Evolutionary conservation across 92 coral and sea anemone species (phyloP), one percentile per base, ranked within the genome.

Genomic region (Chrysogorgia sp.): DNA sequence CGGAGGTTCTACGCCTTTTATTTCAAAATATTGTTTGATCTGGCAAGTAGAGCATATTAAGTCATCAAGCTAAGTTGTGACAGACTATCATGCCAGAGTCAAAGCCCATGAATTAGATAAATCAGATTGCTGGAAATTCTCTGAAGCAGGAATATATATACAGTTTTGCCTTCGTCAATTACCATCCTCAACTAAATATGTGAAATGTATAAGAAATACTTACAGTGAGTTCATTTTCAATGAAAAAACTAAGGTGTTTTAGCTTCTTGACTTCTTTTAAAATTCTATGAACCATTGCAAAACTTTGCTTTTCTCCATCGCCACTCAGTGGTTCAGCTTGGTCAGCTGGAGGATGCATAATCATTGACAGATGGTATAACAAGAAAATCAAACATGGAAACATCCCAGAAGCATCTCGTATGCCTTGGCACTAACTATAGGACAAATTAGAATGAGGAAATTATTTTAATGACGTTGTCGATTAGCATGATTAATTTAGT

Each of bases 191-290:
- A n/a, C n/a, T n/a, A n/a, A n/a, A 47, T 47, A 47, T 47, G 15
- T 47, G n/a, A 47, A 47, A 47, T 47, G 43, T 37, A 37, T 5
- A 2, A 47, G 2, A 15, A 22, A 1, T 56, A 14, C 59, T 49
- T 69, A 69, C 76, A 32, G 40, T 69, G 8, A 69, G 24, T 23
- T 69, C 76, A 29, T 48, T 69, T 23, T 49, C 60, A 12, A 26
- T 69, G 55, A 69, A 69, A 69, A 45, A 21, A 8, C 34, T 14
- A 21, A 45, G 24, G 13, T 45, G 17, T 55, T 28, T 30, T 9
- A 10, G 41, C 53, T 28, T 69, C 20, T 48, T 35, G 34, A 45
- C 40, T 28, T 69, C 60, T 22, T 25, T 69, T 30, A 69, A 49
- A 23, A 69, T 41, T 0, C 40, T 33, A 10, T 19, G 15, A 23